Percentiles rank a stretch among this genome's conserved stretches.
These are phyloP conservation scores for Perca fluviatilis DNA, from an alignment of 2,113 vertebrate genomes.

Conservation along the genomic window DNA sequence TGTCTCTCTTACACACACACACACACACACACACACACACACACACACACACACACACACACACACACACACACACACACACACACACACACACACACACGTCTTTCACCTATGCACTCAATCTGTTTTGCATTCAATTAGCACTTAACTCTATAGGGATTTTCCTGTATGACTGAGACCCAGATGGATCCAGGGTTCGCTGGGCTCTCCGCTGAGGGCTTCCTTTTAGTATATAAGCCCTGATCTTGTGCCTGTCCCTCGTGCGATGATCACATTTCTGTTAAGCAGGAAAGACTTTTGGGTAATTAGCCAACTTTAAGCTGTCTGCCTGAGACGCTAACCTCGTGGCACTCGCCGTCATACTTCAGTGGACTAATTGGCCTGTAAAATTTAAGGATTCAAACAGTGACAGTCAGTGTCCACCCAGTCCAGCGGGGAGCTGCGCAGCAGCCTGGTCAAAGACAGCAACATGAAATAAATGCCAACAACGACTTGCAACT, in stretches of 20 bases:
- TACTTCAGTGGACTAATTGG: constrained; percentile 69
- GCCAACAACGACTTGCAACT: constrained; percentile 13
- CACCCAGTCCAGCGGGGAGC: constrained; percentile 24
- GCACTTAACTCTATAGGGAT: constrained; percentile 8
- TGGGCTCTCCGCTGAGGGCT: neutral
- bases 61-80: too few relatives aligned
- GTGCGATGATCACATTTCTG: constrained; percentile 52
- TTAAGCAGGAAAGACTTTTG: constrained; percentile 44
- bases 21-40: too few relatives aligned
- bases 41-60: too few relatives aligned
- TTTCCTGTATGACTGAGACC: constrained; percentile 16
- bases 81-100: neutral
- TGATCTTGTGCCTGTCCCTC: constrained; percentile 14
- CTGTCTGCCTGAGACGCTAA: constrained; percentile 48
- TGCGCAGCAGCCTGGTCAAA: neutral
- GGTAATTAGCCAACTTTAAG: constrained; percentile 63
- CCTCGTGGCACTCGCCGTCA: constrained; percentile 47
- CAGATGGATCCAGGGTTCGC: constrained; percentile 9
- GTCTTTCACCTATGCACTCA: constrained; percentile 9
- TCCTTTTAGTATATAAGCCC: constrained; percentile 44
- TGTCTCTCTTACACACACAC: too few relatives aligned
- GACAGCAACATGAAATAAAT: constrained; percentile 16
- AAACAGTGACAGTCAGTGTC: constrained; percentile 44
- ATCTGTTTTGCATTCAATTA: constrained; percentile 48
- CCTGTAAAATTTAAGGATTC: constrained; percentile 50